phyloP scores from a whole-genome alignment of 2,797 vertebrate genomes.

The Rhabdophis nuchalis region DNA sequence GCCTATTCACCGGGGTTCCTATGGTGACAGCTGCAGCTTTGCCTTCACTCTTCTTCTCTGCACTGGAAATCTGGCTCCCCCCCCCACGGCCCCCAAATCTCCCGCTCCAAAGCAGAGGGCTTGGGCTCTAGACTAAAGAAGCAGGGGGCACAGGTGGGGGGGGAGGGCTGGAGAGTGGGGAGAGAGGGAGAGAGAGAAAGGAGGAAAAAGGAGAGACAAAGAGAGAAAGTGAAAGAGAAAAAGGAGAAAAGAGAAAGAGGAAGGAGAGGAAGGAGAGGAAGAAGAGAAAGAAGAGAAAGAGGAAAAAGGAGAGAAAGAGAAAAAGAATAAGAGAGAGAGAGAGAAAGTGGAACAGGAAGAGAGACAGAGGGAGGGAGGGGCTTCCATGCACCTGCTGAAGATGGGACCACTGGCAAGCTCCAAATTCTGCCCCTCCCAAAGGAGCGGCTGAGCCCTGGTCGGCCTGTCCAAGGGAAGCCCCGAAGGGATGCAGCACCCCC shows the following conservation, averaged over 20 bases:
- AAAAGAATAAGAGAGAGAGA: too few relatives aligned
- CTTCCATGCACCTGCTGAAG: background rate
- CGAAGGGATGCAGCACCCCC: background rate
- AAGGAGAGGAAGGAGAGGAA: too few relatives aligned
- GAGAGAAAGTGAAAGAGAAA: too few relatives aligned
- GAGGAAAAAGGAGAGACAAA: too few relatives aligned
- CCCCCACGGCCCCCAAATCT: background rate
- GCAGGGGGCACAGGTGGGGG: background rate
- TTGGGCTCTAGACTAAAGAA: background rate
- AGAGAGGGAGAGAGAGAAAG: too few relatives aligned
- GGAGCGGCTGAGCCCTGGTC: background rate
- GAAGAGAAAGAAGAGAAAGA: too few relatives aligned
- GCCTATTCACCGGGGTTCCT: conserved; percentile 7
- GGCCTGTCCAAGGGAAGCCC: background rate
- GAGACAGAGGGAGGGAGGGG: too few relatives aligned
- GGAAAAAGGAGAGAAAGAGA: too few relatives aligned
- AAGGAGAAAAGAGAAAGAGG: too few relatives aligned
- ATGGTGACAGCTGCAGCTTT: background rate
- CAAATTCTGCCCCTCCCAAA: background rate
- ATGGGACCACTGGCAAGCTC: background rate
- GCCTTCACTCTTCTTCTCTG: background rate
- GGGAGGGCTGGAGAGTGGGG: too few relatives aligned
- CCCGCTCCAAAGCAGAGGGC: background rate
- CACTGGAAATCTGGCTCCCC: background rate
- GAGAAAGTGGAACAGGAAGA: too few relatives aligned